Percentiles rank a stretch among this genome's conserved stretches.
phyloP scores from a whole-genome alignment of 2,797 vertebrate genomes.

The Rhinella marina region DNA sequence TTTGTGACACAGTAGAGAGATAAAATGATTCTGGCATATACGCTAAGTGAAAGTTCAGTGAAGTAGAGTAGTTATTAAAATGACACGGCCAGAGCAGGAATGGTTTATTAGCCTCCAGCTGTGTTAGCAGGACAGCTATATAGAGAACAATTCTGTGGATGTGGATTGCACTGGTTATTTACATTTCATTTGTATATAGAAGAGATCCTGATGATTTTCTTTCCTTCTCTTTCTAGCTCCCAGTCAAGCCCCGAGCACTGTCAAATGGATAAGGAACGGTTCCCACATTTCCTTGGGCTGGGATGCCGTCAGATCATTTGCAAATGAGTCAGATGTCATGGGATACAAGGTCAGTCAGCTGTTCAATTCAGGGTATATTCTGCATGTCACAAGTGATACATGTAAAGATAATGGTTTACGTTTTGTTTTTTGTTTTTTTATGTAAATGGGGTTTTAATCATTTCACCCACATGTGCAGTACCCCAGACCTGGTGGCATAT shows the following conservation, averaged over 20 bases:
- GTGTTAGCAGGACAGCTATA: slow-evolving; percentile 20
- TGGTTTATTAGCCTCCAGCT: slow-evolving; percentile 51
- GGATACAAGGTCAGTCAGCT: slow-evolving; percentile 88
- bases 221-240: slow-evolving; percentile 77
- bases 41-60: slow-evolving; percentile 48
- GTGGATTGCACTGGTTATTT: slow-evolving; percentile 34
- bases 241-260: slow-evolving; percentile 85
- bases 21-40: slow-evolving; percentile 65
- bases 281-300: slow-evolving; percentile 91
- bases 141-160: slow-evolving; percentile 21
- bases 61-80: slow-evolving; percentile 63
- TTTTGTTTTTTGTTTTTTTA: not conserved
- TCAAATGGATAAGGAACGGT: slow-evolving; percentile 95
- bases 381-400: not conserved
- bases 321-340: slow-evolving; percentile 94
- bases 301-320: slow-evolving; percentile 89
- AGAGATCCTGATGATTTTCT: slow-evolving; percentile 33
- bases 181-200: slow-evolving; percentile 44
- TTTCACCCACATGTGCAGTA: too few relatives aligned
- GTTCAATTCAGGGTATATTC: not conserved
- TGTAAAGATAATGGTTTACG: not conserved
- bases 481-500: too few relatives aligned
- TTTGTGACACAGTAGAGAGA: slow-evolving; percentile 65
- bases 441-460: not conserved
- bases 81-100: slow-evolving; percentile 54